A percentile compares a stretch with the other conserved stretches of the same genome.
These are phyloP conservation scores for Macroglossus sobrinus DNA, from an alignment of 2,113 vertebrate species.

Conservation along the genomic window DNA sequence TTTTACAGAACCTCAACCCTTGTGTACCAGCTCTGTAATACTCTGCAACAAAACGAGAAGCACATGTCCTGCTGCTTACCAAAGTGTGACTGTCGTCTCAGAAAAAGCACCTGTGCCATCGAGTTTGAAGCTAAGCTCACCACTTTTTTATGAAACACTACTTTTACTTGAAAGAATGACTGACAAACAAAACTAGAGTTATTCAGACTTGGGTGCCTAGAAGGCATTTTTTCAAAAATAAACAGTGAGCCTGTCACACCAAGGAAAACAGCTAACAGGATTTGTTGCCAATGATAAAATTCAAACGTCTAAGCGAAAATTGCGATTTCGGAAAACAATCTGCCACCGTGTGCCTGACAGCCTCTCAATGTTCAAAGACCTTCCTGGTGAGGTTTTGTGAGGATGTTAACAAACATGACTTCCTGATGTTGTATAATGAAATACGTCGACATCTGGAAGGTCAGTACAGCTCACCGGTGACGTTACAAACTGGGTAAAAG, in stretches of 20 bases:
- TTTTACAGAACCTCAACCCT: neutral
- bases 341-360: neutral
- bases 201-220: neutral
- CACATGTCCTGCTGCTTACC: neutral
- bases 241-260: conserved; percentile 9
- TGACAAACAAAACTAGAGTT: neutral
- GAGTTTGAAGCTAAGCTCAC: neutral
- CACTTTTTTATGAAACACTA: neutral
- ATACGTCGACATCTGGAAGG: neutral
- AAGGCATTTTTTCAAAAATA: conserved; percentile 4
- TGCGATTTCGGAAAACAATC: neutral
- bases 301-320: conserved; percentile 3
- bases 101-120: neutral
- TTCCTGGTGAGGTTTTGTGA: neutral
- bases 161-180: neutral
- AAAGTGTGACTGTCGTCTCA: neutral
- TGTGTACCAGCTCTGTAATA: neutral
- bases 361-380: neutral
- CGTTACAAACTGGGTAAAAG: neutral
- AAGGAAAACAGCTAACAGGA: neutral
- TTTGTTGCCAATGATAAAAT: neutral
- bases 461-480: neutral
- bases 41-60: neutral
- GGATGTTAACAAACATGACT: neutral
- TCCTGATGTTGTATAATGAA: neutral